Conservation (phyloP, 1,140 invertebrate genomes). For the Heliconius melpomene region DNA sequence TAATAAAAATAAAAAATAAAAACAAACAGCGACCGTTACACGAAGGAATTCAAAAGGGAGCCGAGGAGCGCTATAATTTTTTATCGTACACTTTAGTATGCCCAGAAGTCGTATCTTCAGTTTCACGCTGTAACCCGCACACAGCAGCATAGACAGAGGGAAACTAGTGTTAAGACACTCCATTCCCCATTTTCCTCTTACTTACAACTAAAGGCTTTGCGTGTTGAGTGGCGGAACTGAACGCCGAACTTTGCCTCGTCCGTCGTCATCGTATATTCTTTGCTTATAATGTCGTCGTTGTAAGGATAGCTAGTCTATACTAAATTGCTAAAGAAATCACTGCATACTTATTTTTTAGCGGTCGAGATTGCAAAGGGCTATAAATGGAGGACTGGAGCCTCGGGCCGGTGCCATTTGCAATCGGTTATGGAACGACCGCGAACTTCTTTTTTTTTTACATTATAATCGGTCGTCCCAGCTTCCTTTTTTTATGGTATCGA, state of each 20-base stretch:
- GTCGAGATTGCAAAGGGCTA: slow-evolving; percentile 73
- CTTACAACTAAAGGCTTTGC: too few species aligned
- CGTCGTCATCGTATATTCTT: slow-evolving; percentile 49
- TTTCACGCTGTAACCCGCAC: too few species aligned
- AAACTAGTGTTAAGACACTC: too few species aligned
- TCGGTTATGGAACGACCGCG: slow-evolving; percentile 76
- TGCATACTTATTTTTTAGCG: slow-evolving; percentile 73
- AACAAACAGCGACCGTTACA: slow-evolving; percentile 38
- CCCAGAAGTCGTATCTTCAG: slow-evolving; percentile 48
- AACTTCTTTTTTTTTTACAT: slow-evolving; percentile 63
- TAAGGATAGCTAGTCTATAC: slow-evolving; percentile 59
- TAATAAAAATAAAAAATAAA: slow-evolving; percentile 44
- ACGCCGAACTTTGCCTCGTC: too few species aligned
- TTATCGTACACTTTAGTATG: slow-evolving; percentile 61
- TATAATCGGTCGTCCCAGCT: slow-evolving; percentile 73
- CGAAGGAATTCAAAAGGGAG: slow-evolving; percentile 58
- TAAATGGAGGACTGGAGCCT: slow-evolving; percentile 67
- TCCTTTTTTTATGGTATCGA: slow-evolving; percentile 61
- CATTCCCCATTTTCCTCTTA: too few species aligned
- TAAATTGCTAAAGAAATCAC: slow-evolving; percentile 66
- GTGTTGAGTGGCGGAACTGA: too few species aligned
- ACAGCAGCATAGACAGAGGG: too few species aligned
- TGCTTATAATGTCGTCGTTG: slow-evolving; percentile 51
- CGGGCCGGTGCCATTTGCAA: slow-evolving; percentile 77
- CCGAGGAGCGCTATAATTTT: slow-evolving; percentile 52